Evolutionary conservation across 2,113 vertebrate species (phyloP), one percentile per base, ranked within the genome.

Genomic region (Scalopus aquaticus): DNA sequence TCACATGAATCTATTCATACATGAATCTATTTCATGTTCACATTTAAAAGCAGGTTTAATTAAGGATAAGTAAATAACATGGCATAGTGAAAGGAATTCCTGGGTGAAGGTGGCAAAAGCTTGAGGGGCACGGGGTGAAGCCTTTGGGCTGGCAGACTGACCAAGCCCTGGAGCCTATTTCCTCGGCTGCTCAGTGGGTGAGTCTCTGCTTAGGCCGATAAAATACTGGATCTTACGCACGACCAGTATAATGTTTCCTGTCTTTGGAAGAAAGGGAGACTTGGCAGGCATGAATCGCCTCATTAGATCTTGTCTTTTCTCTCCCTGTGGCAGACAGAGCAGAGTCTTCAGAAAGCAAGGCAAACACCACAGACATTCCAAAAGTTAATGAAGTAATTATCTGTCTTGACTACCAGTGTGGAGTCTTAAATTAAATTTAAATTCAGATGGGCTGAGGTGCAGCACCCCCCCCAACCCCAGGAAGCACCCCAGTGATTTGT

Each of bases 1-100:
- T n/a, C n/a, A 49, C 86, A 54, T 90, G 65, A 24, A 62, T 96
- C 60, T n/a, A 24, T 58, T 83, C n/a, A 4, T 3, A 94, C 9
- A 90, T 87, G 78, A 85, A 91, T 95, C 5, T 54, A 73, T 79
- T 91, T 76, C 28, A 64, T 82, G 91, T 96, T 78, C 80, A 88
- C 76, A 65, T 32, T 13, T 32, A 96, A 76, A 15, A 54, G 35
- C 13, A 22, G 30, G 35, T 94, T 93, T 92, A 72, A 74, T 80
- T 16, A 30, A 69, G 46, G 9, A 6, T 90, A 93, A 76, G 60
- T 49, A 96, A 97, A 81, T 32, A 69, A 5, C 39, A 84, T 67
- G 81, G 44, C 2, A n/a, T 24, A 44, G 12, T 26, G 64, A 30
- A 64, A 93, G 12, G 13, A 83, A 88, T 28, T 56, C 22, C 84